Conservation (phyloP, 2,113 vertebrate species). For the human region GRCh38 chr12:51419501-51420000, state of each 20-base stretch:
- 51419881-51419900: neutral
- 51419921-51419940: neutral
- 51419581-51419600: neutral
- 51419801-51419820: neutral
- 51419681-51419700: neutral
- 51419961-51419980: constrained; percentile 47
- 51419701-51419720: neutral
- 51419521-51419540: neutral
- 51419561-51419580: constrained; percentile 1
- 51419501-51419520: constrained; percentile 5
- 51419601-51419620: neutral
- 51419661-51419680: neutral
- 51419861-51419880: neutral
- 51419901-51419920: neutral
- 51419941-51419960: constrained; percentile 3
- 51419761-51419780: neutral
- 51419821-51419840: neutral
- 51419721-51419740: neutral
- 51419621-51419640: neutral
- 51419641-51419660: neutral
- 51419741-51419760: neutral
- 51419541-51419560: neutral
- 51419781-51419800: neutral
- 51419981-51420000: neutral
- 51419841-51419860: neutral